Evolutionary conservation across 1,140 invertebrate species (phyloP).

Genomic region (Scaptomyza graminum): DNA sequence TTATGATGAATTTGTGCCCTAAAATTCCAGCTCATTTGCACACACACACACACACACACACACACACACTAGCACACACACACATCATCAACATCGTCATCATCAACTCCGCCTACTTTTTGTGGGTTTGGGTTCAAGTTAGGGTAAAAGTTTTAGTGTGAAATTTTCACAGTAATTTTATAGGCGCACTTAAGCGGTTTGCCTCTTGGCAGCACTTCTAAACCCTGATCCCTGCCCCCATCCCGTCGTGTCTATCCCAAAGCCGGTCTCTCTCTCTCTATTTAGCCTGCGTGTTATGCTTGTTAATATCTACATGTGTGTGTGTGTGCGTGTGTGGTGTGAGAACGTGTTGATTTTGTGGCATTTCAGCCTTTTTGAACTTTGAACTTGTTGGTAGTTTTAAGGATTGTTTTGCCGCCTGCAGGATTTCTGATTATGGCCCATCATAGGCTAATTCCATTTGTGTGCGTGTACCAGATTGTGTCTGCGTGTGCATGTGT

Average conservation of each 20-base stretch:
- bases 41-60: slow-evolving; percentile 32
- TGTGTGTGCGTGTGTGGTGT: slow-evolving; percentile 19
- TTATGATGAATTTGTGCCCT: slow-evolving; percentile 81
- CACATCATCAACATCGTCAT: slow-evolving; percentile 58
- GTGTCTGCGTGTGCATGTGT: slow-evolving; percentile 18
- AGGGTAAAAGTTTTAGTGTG: slow-evolving; percentile 77
- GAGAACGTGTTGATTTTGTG: slow-evolving; percentile 71
- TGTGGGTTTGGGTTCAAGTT: slow-evolving; percentile 28
- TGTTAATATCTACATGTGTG: slow-evolving; percentile 14
- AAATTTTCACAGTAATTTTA: slow-evolving; percentile 79
- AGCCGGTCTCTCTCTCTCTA: slow-evolving; percentile 15
- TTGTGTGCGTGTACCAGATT: not conserved
- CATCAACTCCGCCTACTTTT: slow-evolving; percentile 43
- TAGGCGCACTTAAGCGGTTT: slow-evolving; percentile 78
- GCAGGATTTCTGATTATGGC: slow-evolving; percentile 34
- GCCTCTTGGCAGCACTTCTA: slow-evolving; percentile 77
- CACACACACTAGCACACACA: slow-evolving; percentile 25
- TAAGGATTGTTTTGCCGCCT: slow-evolving; percentile 36
- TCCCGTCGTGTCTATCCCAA: slow-evolving; percentile 5
- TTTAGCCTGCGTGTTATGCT: slow-evolving; percentile 23
- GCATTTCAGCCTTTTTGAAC: slow-evolving; percentile 79
- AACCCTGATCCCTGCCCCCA: slow-evolving; percentile 25
- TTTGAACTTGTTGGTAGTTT: slow-evolving; percentile 66
- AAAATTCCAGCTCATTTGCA: slow-evolving; percentile 75
- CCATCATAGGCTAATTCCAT: slow-evolving; percentile 42